phyloP scores from a whole-genome alignment of 2,888 invertebrate genomes.

The Steromphala cineraria region DNA sequence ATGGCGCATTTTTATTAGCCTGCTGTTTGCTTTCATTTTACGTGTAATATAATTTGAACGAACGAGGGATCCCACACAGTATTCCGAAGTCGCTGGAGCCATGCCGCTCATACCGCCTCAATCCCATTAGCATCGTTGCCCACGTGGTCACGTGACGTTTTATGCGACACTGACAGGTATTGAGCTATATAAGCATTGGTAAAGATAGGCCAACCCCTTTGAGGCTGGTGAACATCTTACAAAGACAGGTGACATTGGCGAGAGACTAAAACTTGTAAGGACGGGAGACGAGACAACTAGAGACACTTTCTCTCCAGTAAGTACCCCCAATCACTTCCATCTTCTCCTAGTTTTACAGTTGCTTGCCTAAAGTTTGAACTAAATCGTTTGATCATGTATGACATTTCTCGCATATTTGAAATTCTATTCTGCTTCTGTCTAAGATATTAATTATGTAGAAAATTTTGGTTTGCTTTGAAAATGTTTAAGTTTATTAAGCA shows the following conservation, averaged over 20 bases:
- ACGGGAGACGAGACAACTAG: neutral
- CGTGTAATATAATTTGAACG: neutral
- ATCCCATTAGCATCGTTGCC: neutral
- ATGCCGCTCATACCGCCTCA: neutral
- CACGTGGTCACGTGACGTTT: neutral
- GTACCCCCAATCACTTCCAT: neutral
- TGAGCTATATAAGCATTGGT: neutral
- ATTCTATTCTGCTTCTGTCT: too few relatives aligned
- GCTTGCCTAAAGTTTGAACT: too few relatives aligned
- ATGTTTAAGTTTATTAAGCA: too few relatives aligned
- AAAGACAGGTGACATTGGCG: neutral
- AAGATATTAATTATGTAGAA: too few relatives aligned
- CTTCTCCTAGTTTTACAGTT: too few relatives aligned
- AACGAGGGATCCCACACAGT: neutral
- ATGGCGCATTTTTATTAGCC: neutral
- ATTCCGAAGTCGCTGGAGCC: neutral
- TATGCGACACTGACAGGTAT: neutral
- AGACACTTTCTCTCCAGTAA: neutral
- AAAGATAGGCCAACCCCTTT: neutral
- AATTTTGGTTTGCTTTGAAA: too few relatives aligned
- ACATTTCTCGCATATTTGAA: too few relatives aligned
- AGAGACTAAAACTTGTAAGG: neutral
- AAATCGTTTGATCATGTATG: too few relatives aligned
- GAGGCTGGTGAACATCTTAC: neutral
- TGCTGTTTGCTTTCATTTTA: slow-evolving; percentile 1